Evolutionary conservation across 2,797 vertebrate species (phyloP), one percentile per base, ranked within the genome.

Genomic region (Sphaeramia orbicularis): DNA sequence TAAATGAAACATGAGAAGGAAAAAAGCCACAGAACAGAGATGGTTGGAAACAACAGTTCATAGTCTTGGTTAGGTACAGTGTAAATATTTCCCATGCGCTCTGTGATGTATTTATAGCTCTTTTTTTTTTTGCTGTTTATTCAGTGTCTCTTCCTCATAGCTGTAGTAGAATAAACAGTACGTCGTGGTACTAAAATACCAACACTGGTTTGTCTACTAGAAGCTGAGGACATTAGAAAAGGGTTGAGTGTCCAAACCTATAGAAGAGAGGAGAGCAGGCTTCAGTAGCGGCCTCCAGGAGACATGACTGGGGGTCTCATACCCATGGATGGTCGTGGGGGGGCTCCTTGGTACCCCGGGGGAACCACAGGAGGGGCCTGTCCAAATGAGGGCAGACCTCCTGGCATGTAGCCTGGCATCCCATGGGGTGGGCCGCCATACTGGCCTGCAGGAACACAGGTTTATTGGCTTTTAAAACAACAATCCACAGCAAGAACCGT

Each of bases 291-390:
- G 89, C 96, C 95, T 87, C 96, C 96, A 74, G 96, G 97, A 72
- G 96, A 98, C 96, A 98, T 97, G 86, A 98, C 96, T 58, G 96
- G 96, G 85, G 96, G 97, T 92, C 96, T 96, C 94, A 97, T 95
- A 87, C 95, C 96, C 93, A 97, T 94, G 11, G 96, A 96, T 60
- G 96, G 96, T 84, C 95, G 67, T 2, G 70, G 72, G 36, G 80
- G 72, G 57, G 66, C 97, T 90, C 95, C 95, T 90, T 97, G 96
- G 89, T 95, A 98, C 14, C 71, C 86, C 21, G 94, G 93, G 74
- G 96, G 95, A 71, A 96, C 95, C 95, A 96, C 96, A 0, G 96
- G 95, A 54, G 95, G 96, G 24, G 92, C 96, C 93, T 97, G 97
- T 80, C 94, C 95, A 2, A 96, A 97, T 0, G 95, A 95, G 54